Base-by-base conservation (phyloP, 2,113 vertebrate species). In the Brachyistius frenatus region DNA sequence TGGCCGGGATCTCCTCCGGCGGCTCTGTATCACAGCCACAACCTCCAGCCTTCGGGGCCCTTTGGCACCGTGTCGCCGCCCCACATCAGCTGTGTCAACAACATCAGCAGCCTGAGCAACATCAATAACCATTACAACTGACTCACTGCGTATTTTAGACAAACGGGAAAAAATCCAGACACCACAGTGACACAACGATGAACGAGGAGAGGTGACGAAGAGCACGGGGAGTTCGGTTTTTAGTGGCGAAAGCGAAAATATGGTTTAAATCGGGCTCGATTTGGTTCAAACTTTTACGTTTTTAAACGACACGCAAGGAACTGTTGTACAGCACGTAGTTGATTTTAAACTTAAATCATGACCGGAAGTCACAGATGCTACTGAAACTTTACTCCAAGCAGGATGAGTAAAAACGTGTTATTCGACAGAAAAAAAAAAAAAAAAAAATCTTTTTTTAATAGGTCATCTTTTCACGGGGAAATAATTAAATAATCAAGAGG, bases 91-190 rank as follows among this genome's bases (percentile, higher is more conserved):
- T 94, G 93, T 41, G 95, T 99, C 87, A 97, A 98, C 91, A 96
- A 94, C 83, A 94, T 95, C 75, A 94, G 94, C 91, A 94, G 94
- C 44, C 82, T 95, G 69, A 89, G 83, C 57, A 92, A 92, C 86
- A 94, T 96, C 69, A 96, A 94, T 68, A 95, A 92, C 52, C 97
- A 97, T 68, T 99, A 99, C 89, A 98, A 98, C 88, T 98, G 97
- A 97, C 79, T 73, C 1, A 33, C 58, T 9, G 53, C 16, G 0
- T 10, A 33, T 36, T 46, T 54, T 62, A 68, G 11, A 47, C 52
- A 33, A 2, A 30, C 13, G 33, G 53, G 53, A 30, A 15, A 15
- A 61, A 0, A 7, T 7, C 3, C 2, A 57, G 2, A 36, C 44
- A n/a, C 10, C 2, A 32, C 49, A 14, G 10, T 2, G 13, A 36